Base-by-base conservation (phyloP, 2,797 vertebrate genomes). In the Saguinus oedipus region DNA sequence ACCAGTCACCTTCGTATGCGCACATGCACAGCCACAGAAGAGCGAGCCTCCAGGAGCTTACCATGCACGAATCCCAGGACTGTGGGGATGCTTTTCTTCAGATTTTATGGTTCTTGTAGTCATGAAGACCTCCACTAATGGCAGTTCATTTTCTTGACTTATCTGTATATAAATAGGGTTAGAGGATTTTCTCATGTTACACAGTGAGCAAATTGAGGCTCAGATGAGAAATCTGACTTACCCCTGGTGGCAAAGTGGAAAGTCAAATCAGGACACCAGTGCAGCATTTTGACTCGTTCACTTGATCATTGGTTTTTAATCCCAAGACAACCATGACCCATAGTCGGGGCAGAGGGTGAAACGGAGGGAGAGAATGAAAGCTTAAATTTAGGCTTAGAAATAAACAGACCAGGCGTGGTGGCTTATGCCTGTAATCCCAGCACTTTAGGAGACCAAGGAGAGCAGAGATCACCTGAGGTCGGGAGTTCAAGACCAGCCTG, bases 11-110 rank as follows among this genome's bases (percentile, higher is more conserved):
- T 42, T 17, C 4, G 13, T 1, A 17, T 9, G 7, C 30, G 13
- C 64, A 83, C 5, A 26, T 12, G 22, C 30, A n/a, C 12, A 0
- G 9, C 10, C 44, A 9, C 6, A 39, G n/a, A 39, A 39, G 39
- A 20, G 12, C 2, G 2, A 2, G 27, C 4, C 15, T 27, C 5
- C 70, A 39, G 5, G 46, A 10, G 3, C 0, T 36, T 6, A 10
- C 13, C 42, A 0, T 27, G 36, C 81, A 33, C 2, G 10, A 10
- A 22, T 12, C 2, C 30, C 14, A 19, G 15, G 70, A 22, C 27
- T 7, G 3, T 24, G 15, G 8, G 17, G 20, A n/a, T 26, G 36
- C 74, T 42, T 61, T 27, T 20, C 36, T 55, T 39, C 59, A 33
- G 30, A 44, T 8, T 17, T 42, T n/a, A 26, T 6, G n/a, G 44